These are phyloP conservation scores for Eremobia ochroleuca DNA, from an alignment of 2,888 invertebrate genomes.

Conservation along the genomic window DNA sequence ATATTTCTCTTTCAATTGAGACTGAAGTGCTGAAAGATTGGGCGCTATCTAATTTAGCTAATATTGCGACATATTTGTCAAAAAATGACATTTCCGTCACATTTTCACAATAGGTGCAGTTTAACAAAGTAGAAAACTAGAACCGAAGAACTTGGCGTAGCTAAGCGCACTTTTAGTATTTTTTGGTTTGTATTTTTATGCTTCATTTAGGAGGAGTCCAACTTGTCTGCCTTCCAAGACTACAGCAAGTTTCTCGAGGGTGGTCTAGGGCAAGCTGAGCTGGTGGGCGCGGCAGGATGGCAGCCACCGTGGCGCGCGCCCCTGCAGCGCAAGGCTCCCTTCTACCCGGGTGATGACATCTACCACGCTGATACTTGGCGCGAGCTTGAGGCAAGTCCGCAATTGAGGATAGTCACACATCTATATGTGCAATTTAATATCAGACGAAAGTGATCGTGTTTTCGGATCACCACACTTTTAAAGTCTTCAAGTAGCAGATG, in stretches of 20 bases:
- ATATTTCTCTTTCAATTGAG: not conserved
- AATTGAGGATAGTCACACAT: not conserved
- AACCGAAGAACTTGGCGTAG: not conserved
- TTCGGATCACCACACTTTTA: not conserved
- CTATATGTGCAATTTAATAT: not conserved
- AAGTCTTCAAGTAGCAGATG: not conserved
- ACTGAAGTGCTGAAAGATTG: not conserved
- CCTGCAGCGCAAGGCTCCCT: constrained; percentile 91
- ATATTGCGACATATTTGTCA: not conserved
- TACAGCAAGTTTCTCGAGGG: constrained; percentile 91
- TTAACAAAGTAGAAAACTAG: not conserved
- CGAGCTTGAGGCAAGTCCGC: constrained; percentile 83
- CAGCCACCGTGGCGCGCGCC: constrained; percentile 91
- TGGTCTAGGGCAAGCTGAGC: constrained; percentile 90
- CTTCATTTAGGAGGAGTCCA: constrained; percentile 84
- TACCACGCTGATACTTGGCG: constrained; percentile 89
- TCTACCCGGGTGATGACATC: constrained; percentile 90
- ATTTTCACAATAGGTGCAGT: not conserved
- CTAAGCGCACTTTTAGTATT: not conserved
- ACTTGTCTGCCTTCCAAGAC: constrained; percentile 89
- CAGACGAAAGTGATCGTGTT: not conserved
- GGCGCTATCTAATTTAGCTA: not conserved
- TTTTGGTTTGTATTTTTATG: constrained; percentile 3
- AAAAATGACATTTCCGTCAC: not conserved
- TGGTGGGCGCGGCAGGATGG: constrained; percentile 89